Evolutionary conservation across 2,113 vertebrate genomes (phyloP), one percentile per base, ranked within the genome.

Genomic region (Myotis yumanensis): DNA sequence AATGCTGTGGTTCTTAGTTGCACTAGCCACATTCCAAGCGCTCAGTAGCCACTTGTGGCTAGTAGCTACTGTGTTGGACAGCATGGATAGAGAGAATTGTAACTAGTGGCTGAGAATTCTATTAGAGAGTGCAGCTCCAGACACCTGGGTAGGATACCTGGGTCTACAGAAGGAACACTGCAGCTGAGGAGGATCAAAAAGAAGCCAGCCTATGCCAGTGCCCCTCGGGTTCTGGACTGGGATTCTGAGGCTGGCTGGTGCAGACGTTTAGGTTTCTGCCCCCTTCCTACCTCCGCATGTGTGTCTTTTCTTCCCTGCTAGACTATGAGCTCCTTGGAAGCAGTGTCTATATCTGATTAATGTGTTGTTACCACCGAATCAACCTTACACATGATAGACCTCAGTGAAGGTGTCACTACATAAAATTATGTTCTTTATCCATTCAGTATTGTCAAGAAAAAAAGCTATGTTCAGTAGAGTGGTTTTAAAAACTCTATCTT

Each of bases 401-500:
- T 86, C 20, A 40, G 51, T 43, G 35, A 96, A 84, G 66, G 14
- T 43, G 12, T 40, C 59, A 81, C 66, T 77, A 77, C 73, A 75
- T 75, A 86, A 82, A 91, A 89, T 72, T 25, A 68, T 43, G 9
- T 76, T 71, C n/a, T 84, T 80, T 81, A 43, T 66, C 37, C 23
- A 51, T 35, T 93, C 37, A 57, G 20, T 82, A 23, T 79, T 77
- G 87, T 59, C 14, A 72, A 82, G 43, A 89, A 86, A 96, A 96
- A 62, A 14, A 91, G 23, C 52, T 75, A 2, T 46, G 69, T 80
- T 86, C 10, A 79, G 77, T 68, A 43, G 16, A 73, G 8, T 22
- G 23, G 9, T 76, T 71, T 37, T 17, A 17, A 51, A 30, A 81
- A 76, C 66, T 46, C 14, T 85, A 10, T 81, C 30, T 66, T 73